Evolutionary conservation across 2,888 invertebrate species (phyloP).

Genomic region (Habroteleia sp.): DNA sequence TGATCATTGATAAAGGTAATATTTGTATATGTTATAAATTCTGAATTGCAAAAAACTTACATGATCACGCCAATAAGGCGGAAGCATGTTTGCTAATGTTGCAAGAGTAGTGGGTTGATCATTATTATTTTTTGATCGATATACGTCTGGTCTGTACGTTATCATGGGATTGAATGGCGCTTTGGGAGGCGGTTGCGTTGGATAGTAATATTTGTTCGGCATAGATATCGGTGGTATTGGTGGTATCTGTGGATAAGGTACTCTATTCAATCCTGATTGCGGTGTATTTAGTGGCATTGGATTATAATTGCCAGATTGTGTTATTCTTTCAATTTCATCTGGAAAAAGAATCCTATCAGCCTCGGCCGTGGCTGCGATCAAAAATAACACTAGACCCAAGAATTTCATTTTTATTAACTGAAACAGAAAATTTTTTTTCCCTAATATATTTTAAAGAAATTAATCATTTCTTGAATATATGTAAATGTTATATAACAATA

Average conservation of each 20-base stretch:
- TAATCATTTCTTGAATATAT: too few relatives aligned
- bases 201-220: constrained; percentile 29
- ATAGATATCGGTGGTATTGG: too few relatives aligned
- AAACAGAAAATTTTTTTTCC: too few relatives aligned
- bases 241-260: neutral
- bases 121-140: constrained; percentile 24
- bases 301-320: constrained; percentile 24
- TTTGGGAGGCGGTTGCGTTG: constrained; percentile 23
- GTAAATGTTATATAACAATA: too few relatives aligned
- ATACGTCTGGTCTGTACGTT: constrained; percentile 3
- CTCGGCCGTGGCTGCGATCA: neutral
- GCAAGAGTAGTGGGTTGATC: constrained; percentile 20
- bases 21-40: too few relatives aligned
- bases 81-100: constrained; percentile 55
- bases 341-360: constrained; percentile 29
- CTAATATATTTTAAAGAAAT: too few relatives aligned
- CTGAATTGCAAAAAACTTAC: too few relatives aligned
- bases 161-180: constrained; percentile 5
- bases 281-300: too few relatives aligned
- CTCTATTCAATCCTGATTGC: too few relatives aligned
- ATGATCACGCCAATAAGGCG: constrained; percentile 64
- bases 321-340: constrained; percentile 32
- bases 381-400: constrained; percentile 5
- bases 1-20: too few relatives aligned
- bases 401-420: too few relatives aligned